Percentiles rank a stretch among this genome's conserved stretches.
Conservation (phyloP, 2,113 vertebrate species). For the Embiotoca jacksoni region DNA sequence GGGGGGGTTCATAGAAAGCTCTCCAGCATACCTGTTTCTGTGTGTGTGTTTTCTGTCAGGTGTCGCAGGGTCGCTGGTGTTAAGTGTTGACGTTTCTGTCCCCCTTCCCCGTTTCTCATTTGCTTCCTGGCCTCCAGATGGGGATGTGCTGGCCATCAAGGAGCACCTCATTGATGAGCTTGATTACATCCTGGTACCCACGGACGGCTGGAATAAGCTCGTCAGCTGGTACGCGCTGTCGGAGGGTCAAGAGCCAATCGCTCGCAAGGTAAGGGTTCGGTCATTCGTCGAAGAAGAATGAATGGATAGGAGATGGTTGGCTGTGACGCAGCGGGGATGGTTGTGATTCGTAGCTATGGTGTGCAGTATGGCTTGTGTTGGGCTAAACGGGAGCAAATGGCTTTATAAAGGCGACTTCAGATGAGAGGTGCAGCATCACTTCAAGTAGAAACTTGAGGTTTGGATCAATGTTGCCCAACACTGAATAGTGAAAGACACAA, state of each 20-base stretch:
- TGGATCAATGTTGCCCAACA: too few species aligned
- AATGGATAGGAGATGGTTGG: background rate
- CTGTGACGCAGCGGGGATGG: background rate
- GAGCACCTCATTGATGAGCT: slow-evolving; percentile 99
- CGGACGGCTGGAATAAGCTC: slow-evolving; percentile 98
- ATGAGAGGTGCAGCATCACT: too few species aligned
- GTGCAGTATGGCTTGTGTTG: background rate
- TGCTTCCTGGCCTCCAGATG: slow-evolving; percentile 82
- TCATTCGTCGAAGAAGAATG: background rate
- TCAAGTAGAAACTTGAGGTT: too few species aligned
- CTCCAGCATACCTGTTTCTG: slow-evolving; percentile 58
- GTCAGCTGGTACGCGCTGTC: slow-evolving; percentile 97
- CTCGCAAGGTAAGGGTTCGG: slow-evolving; percentile 90
- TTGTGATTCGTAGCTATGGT: background rate
- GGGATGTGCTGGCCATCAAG: slow-evolving; percentile 94
- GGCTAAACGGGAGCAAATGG: background rate
- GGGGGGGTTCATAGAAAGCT: slow-evolving; percentile 51
- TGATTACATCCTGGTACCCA: slow-evolving; percentile 97
- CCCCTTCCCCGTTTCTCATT: slow-evolving; percentile 7
- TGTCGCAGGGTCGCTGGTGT: slow-evolving; percentile 11
- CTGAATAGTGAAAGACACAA: too few species aligned
- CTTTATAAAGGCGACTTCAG: background rate
- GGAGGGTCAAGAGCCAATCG: slow-evolving; percentile 94
- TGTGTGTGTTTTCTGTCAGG: slow-evolving; percentile 57
- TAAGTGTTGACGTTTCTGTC: slow-evolving; percentile 5